phyloP scores from a whole-genome alignment of 2,888 invertebrate species.

The Zonitis immaculata region DNA sequence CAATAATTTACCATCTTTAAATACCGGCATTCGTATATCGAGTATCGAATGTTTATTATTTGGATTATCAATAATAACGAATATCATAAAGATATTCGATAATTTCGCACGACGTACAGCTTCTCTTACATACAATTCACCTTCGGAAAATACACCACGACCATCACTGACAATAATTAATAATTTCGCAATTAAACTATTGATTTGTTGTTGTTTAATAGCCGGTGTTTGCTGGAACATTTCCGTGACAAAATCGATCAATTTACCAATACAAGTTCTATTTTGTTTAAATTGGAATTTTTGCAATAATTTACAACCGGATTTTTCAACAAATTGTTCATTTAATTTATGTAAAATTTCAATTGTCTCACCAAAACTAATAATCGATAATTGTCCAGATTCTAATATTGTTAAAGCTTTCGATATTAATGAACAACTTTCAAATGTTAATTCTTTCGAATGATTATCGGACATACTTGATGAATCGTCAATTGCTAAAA shows the following conservation, averaged over 20 bases:
- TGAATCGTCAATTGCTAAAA: conserved; percentile 96
- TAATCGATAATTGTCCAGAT: conserved; percentile 86
- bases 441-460: conserved; percentile 88
- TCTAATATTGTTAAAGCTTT: conserved; percentile 88
- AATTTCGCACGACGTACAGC: conserved; percentile 78
- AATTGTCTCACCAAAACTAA: conserved; percentile 85
- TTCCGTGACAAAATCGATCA: conserved; percentile 74
- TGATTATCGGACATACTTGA: conserved; percentile 85
- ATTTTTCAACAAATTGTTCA: conserved; percentile 81
- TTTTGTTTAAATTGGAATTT: conserved; percentile 84
- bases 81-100: conserved; percentile 86
- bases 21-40: conserved; percentile 78
- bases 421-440: conserved; percentile 87
- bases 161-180: conserved; percentile 94
- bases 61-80: conserved; percentile 93
- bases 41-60: conserved; percentile 88
- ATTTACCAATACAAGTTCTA: conserved; percentile 78
- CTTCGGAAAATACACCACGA: conserved; percentile 85
- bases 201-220: conserved; percentile 42
- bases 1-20: conserved; percentile 56
- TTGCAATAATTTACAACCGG: conserved; percentile 77
- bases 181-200: conserved; percentile 70
- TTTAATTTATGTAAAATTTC: conserved; percentile 82
- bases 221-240: conserved; percentile 53
- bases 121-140: conserved; percentile 68